phyloP scores from a whole-genome alignment of 1,140 invertebrate genomes.

The Scaptomyza montana region DNA sequence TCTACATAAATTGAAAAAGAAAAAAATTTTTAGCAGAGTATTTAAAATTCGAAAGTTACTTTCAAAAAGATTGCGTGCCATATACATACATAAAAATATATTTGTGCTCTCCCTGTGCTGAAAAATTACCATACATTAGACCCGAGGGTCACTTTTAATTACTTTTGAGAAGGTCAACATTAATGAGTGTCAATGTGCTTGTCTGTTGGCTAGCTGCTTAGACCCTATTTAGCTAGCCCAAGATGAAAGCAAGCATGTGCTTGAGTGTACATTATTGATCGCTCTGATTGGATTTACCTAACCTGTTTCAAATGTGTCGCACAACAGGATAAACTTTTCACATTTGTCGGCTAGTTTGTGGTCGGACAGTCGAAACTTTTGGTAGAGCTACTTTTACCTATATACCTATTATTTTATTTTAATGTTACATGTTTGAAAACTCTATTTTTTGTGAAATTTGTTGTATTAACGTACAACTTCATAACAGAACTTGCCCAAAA shows the following conservation, averaged over 20 bases:
- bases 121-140: constrained; percentile 79
- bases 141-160: constrained; percentile 80
- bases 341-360: constrained; percentile 78
- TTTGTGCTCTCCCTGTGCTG: constrained; percentile 41
- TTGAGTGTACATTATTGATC: constrained; percentile 59
- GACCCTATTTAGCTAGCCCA: constrained; percentile 14
- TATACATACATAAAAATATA: not conserved
- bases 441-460: too few relatives aligned
- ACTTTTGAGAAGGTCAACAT: constrained; percentile 81
- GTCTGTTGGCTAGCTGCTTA: constrained; percentile 5
- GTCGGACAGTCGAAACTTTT: constrained; percentile 59
- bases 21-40: not conserved
- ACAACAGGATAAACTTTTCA: constrained; percentile 81
- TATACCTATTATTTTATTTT: too few relatives aligned
- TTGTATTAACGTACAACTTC: too few relatives aligned
- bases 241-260: not conserved
- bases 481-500: too few relatives aligned
- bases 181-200: constrained; percentile 69
- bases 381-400: not conserved
- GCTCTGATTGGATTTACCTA: constrained; percentile 27
- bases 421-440: too few relatives aligned
- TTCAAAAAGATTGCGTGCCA: not conserved
- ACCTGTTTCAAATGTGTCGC: constrained; percentile 43
- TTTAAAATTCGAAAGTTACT: not conserved
- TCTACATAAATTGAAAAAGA: too few relatives aligned